Base-by-base conservation (phyloP, 2,888 invertebrate genomes). In the Napeogenes inachia region DNA sequence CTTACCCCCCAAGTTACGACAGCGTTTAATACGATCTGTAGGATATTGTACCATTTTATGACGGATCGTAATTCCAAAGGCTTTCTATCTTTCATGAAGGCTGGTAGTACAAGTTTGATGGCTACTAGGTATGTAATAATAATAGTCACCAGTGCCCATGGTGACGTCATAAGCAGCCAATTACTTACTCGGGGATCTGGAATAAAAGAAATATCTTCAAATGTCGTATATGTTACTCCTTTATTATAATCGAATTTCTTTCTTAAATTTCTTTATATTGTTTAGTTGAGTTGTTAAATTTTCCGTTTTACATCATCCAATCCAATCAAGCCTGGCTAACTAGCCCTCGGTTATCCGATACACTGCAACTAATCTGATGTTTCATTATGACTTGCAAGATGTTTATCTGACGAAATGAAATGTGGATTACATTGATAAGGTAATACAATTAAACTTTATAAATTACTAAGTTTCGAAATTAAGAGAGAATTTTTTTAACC, bases 11-110 rank as follows among this genome's bases (percentile, higher is more conserved):
- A 92, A 74, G 94, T 93, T 50, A 94, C 89, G 65, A 91, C 84
- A n/a, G 91, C 85, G 69, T 95, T 95, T 38, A 94, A 91, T 3
- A 92, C 65, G 13, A 97, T 95, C 92, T 97, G 97, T 57, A 93
- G 78, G n/a, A 95, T 82, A 79, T 98, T 97, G 86, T 97, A 98
- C 72, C 92, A 87, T 64, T 93, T 92, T 69, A 97, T 93, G 45
- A 94, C 77, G 2, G 80, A 87, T 69, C 93, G 93, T 42, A 97
- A 81, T 12, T 93, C 82, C 75, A 92, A 94, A 0, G 97, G 92
- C 67, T 91, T 88, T 59, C 94, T 91, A 71, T 93, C 82, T 74
- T 90, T 91, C 97, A 98, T 98, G 71, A 92, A 92, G 10, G 75
- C 76, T 1, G 95, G 95, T 10, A 95, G 91, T 32, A 90, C 78